Evolutionary conservation across 2,888 invertebrate genomes (phyloP).

Genomic region (Sphecodes monilicornis): DNA sequence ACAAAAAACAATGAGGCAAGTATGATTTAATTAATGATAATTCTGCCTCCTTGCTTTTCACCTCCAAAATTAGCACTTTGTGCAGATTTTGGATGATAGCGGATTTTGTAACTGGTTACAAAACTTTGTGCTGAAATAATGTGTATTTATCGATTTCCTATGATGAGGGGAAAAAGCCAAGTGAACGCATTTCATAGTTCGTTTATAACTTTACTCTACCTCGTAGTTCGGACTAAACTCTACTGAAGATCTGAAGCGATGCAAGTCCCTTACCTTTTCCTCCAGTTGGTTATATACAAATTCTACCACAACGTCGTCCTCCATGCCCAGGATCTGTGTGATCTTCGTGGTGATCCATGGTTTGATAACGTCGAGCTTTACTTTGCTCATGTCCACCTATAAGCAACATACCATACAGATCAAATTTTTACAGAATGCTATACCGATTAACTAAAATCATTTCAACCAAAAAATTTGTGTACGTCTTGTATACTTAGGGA

Average conservation of each 20-base stretch:
- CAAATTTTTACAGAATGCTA: background rate
- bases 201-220: constrained; percentile 49
- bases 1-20: constrained; percentile 67
- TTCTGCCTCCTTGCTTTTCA: constrained; percentile 71
- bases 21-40: constrained; percentile 42
- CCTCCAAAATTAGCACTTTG: constrained; percentile 69
- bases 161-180: constrained; percentile 84
- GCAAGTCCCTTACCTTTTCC: constrained; percentile 89
- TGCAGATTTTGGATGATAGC: constrained; percentile 68
- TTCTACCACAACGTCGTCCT: constrained; percentile 99
- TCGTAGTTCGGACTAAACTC: constrained; percentile 45
- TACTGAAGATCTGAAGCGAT: constrained; percentile 34
- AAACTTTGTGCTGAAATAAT: constrained; percentile 81
- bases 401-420: background rate
- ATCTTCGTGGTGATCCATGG: constrained; percentile 99
- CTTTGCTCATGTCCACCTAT: constrained; percentile 98
- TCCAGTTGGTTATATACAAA: constrained; percentile 99
- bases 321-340: constrained; percentile 97
- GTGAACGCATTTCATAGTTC: constrained; percentile 78
- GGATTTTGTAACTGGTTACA: constrained; percentile 63
- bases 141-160: constrained; percentile 81
- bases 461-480: background rate
- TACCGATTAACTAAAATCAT: background rate
- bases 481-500: background rate
- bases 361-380: constrained; percentile 98